These are phyloP conservation scores for Halyomorpha halys DNA, from an alignment of 1,140 invertebrate genomes.

Conservation along the genomic window DNA sequence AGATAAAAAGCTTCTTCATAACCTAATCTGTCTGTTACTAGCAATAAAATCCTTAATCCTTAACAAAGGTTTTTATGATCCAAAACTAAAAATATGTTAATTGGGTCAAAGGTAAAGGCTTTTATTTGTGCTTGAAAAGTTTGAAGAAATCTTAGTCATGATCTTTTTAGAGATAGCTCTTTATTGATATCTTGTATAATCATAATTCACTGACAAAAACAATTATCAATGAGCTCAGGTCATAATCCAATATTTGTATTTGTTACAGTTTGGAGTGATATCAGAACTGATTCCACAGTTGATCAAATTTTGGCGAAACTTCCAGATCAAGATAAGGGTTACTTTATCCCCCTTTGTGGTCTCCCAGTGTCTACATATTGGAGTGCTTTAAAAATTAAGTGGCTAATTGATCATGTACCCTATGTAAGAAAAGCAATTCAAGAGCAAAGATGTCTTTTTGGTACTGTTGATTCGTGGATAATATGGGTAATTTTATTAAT, in stretches of 20 bases:
- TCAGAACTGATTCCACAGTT: conserved; percentile 74
- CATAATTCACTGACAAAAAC: too few relatives aligned
- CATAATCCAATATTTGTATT: neutral
- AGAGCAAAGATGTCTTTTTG: conserved; percentile 71
- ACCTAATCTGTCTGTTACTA: too few relatives aligned
- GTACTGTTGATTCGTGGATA: conserved; percentile 93
- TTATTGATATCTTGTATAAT: too few relatives aligned
- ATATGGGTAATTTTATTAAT: conserved; percentile 57
- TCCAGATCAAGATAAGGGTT: conserved; percentile 60
- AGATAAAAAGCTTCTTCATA: too few relatives aligned
- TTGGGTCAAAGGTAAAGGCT: too few relatives aligned
- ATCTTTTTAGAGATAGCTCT: too few relatives aligned
- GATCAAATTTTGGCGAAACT: conserved; percentile 65
- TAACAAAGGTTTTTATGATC: too few relatives aligned
- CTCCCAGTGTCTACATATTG: conserved; percentile 94
- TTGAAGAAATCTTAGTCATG: too few relatives aligned
- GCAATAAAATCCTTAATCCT: too few relatives aligned
- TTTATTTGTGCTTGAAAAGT: too few relatives aligned
- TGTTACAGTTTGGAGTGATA: conserved; percentile 68
- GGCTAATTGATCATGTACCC: conserved; percentile 84
- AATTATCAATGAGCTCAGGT: too few relatives aligned
- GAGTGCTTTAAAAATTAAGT: conserved; percentile 80
- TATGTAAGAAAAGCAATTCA: conserved; percentile 66
- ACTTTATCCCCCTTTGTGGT: conserved; percentile 72
- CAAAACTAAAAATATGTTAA: too few relatives aligned